Evolutionary conservation across 92 coral and sea anemone genomes (phyloP).

Genomic region (Hydrozoanthus gracilis): DNA sequence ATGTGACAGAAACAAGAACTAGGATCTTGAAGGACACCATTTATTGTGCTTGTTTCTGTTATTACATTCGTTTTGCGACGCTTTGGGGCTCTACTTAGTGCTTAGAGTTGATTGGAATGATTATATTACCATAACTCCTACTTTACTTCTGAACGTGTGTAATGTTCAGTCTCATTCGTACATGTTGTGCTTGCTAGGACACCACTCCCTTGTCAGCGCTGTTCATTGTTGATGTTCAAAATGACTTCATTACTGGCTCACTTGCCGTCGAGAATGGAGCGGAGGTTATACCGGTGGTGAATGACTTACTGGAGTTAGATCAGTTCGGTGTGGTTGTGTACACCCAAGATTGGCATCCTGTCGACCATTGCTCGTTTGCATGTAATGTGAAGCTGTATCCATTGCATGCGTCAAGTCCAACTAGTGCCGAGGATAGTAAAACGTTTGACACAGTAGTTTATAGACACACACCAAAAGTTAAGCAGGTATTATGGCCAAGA

Average conservation of each 20-base stretch:
- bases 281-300: constrained; percentile 76
- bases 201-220: constrained; percentile 53
- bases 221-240: constrained; percentile 85
- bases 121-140: too few relatives aligned
- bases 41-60: too few relatives aligned
- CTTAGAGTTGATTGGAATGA: too few relatives aligned
- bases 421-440: constrained; percentile 66
- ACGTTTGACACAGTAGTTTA: constrained; percentile 80
- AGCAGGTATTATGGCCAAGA: constrained; percentile 90
- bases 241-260: constrained; percentile 91
- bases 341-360: constrained; percentile 93
- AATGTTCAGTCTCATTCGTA: too few relatives aligned
- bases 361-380: constrained; percentile 88
- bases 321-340: constrained; percentile 72
- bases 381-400: constrained; percentile 80
- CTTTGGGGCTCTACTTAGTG: too few relatives aligned
- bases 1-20: too few relatives aligned
- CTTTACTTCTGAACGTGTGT: too few relatives aligned
- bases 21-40: too few relatives aligned
- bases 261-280: constrained; percentile 85
- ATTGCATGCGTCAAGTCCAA: constrained; percentile 70
- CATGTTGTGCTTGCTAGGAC: constrained; percentile 31
- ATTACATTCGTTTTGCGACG: too few relatives aligned
- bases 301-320: constrained; percentile 64
- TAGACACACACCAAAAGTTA: constrained; percentile 59